Base-by-base conservation (phyloP, 2,113 vertebrate species). In the Heterotis niloticus region DNA sequence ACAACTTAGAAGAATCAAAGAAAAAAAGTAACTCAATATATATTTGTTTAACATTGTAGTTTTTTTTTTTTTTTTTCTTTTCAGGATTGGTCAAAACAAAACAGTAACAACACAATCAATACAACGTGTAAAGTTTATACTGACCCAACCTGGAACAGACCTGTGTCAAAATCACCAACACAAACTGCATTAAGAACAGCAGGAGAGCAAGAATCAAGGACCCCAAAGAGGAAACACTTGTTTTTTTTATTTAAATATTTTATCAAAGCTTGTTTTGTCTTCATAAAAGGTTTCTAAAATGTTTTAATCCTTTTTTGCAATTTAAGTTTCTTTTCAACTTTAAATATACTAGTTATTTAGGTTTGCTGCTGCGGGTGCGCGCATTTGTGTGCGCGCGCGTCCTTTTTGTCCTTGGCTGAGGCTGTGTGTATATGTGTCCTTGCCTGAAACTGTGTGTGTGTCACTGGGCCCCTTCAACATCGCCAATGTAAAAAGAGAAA, bases 261-360 rank as follows among this genome's bases (percentile, higher is more conserved):
- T 92, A 93, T 93, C 92, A 93, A 93, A 93, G 91, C 88, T 90
- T 91, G 71, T 80, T 88, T 89, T 87, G 90, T 89, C 66, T 84
- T 90, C 92, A 93, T 93, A 93, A 92, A 93, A 93, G 82, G 80
- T 90, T 91, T 91, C 91, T 93, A 92, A 93, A 93, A 93, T 81
- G 34, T 44, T 44, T 44, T 72, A 78, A 84, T 78, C 34, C 76
- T 51, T 86, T 83, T 84, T 66, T 85, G 79, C 87, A 59, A 68
- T 81, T 73, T 84, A 90, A 44, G 90, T 79, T 82, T 82, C 80
- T 81, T 68, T 80, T 65, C 86, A 83, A 85, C 84, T 88, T 85
- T 85, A 84, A 83, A 88, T 88, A 87, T 87, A 78, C 62, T 83
- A 66, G 57, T 44, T 80, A 85, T 18, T 13, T 44, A 44, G 80